These are phyloP conservation scores for Zelostemma sp. DNA, from an alignment of 1,140 invertebrate species.

Conservation along the genomic window DNA sequence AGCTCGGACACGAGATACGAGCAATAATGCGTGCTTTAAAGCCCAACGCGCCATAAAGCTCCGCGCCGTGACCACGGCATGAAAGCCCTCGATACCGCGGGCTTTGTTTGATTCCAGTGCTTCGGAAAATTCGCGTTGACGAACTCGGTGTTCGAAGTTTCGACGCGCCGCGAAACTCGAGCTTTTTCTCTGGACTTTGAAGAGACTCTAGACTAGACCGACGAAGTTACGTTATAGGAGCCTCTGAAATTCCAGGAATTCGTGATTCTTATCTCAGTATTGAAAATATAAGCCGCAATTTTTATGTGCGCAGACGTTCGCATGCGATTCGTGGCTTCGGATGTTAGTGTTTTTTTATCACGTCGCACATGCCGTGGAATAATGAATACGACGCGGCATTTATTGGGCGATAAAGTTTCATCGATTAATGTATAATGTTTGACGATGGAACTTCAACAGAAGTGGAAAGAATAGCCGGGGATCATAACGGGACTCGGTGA, in stretches of 20 bases:
- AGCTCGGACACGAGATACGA: conserved; percentile 26
- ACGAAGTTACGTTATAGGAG: conserved; percentile 32
- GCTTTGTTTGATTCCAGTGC: conserved; percentile 2
- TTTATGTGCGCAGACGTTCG: conserved; percentile 28
- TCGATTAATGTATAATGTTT: conserved; percentile 21
- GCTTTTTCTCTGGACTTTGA: neutral
- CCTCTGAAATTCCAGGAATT: conserved; percentile 19
- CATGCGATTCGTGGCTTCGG: conserved; percentile 22
- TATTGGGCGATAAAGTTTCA: conserved; percentile 36
- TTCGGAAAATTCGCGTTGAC: neutral
- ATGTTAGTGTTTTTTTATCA: conserved; percentile 19
- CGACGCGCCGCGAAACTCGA: neutral
- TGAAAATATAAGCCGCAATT: conserved; percentile 18
- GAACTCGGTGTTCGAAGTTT: neutral
- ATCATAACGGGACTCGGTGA: conserved; percentile 6
- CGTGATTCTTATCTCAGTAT: neutral
- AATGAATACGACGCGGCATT: conserved; percentile 16
- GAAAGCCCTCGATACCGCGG: conserved; percentile 1
- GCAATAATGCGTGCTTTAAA: conserved; percentile 39
- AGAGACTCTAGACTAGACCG: conserved; percentile 10
- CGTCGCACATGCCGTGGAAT: conserved; percentile 5
- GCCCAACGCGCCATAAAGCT: conserved; percentile 13
- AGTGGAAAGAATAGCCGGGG: conserved; percentile 19
- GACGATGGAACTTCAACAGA: conserved; percentile 20
- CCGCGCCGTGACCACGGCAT: conserved; percentile 4